Evolutionary conservation across 2,113 vertebrate genomes (phyloP).

Genomic region (Abramis brama): DNA sequence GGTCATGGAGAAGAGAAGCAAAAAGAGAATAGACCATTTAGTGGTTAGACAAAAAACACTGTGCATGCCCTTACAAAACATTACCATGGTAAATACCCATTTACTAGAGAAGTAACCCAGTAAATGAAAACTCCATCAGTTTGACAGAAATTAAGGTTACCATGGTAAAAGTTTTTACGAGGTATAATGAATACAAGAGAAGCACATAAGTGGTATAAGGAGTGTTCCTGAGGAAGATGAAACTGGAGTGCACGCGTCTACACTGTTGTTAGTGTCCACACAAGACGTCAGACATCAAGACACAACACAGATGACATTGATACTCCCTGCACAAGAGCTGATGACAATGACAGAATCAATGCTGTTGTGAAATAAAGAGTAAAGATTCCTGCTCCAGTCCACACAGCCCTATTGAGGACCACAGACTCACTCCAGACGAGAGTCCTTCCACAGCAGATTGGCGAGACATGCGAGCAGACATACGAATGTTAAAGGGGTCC

Average conservation of each 20-base stretch:
- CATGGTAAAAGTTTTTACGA: background rate
- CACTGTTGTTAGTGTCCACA: background rate
- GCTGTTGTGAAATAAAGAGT: background rate
- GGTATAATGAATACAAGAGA: background rate
- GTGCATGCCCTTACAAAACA: background rate
- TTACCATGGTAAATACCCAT: background rate
- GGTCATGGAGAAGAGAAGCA: constrained; percentile 19
- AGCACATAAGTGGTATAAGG: background rate
- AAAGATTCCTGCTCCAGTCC: background rate
- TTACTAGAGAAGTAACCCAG: background rate
- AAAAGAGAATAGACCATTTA: constrained; percentile 48
- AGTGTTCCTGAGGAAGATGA: background rate
- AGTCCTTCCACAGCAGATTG: background rate
- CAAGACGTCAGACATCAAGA: background rate
- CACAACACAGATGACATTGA: background rate
- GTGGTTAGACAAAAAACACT: constrained; percentile 18
- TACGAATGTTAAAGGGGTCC: too few species aligned
- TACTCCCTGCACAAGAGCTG: background rate
- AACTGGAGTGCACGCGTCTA: background rate
- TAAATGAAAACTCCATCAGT: background rate
- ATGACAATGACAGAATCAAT: background rate
- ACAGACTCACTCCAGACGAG: background rate
- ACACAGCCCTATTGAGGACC: background rate
- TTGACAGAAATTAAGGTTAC: background rate
- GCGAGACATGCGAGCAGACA: too few species aligned